Percentiles rank a stretch among this genome's conserved stretches.
These are phyloP conservation scores for Lagenorhynchus albirostris DNA, from an alignment of 2,113 vertebrate species.

Conservation along the genomic window DNA sequence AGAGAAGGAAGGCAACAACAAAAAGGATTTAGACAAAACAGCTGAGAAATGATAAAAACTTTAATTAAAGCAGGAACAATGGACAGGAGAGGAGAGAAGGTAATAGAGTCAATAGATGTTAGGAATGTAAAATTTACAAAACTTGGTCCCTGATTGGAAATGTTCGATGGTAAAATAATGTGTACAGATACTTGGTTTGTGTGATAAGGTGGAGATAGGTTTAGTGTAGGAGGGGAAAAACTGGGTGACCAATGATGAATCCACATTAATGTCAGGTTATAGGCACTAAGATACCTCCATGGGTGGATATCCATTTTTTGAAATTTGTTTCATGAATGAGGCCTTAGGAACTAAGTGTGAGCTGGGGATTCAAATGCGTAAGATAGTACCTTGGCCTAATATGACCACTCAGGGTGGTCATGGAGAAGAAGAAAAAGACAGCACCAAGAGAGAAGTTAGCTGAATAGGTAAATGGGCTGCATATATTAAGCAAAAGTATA, in stretches of 20 bases:
- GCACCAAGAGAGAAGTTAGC: not conserved
- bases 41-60: not conserved
- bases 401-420: no score
- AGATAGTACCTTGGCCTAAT: not conserved
- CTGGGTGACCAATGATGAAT: not conserved
- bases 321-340: not conserved
- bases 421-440: not conserved
- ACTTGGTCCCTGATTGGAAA: not conserved
- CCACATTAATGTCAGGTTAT: not conserved
- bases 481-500: not conserved
- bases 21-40: not conserved
- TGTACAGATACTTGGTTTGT: not conserved
- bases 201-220: not conserved
- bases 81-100: not conserved
- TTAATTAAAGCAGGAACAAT: not conserved
- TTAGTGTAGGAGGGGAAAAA: not conserved
- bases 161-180: not conserved
- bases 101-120: not conserved
- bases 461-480: not conserved
- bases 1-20: not conserved
- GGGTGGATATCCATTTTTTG: not conserved
- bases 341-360: not conserved
- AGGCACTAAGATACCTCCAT: not conserved
- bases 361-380: not conserved
- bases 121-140: not conserved